phyloP scores from a whole-genome alignment of 2,888 invertebrate genomes.

The Stenolophus ochropezus region DNA sequence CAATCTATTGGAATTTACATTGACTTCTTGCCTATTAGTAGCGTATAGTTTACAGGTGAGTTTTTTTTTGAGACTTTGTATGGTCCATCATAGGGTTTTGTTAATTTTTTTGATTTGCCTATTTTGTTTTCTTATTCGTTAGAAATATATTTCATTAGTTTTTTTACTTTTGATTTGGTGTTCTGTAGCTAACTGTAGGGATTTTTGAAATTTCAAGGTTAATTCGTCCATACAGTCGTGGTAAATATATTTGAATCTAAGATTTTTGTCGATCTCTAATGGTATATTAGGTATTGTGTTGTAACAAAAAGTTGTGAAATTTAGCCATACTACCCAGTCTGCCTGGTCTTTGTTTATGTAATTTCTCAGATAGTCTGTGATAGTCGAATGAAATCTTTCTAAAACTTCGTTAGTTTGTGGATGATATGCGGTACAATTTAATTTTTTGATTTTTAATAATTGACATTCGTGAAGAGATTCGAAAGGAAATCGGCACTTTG shows the following conservation, averaged over 20 bases:
- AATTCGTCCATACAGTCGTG: not conserved
- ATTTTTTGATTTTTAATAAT: no score
- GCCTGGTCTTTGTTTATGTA: no score
- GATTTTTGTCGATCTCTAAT: no score
- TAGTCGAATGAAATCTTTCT: not conserved
- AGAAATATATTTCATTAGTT: not conserved
- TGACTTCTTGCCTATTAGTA: constrained; percentile 57
- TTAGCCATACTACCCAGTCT: no score
- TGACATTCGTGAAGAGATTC: constrained; percentile 52
- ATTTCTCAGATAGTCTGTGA: no score
- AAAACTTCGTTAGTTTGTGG: no score
- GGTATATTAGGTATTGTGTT: no score
- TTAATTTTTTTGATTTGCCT: constrained; percentile 55
- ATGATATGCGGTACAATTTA: no score
- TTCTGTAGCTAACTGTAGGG: not conserved
- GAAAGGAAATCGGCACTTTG: constrained; percentile 26
- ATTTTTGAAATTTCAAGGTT: not conserved
- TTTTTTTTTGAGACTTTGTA: no score
- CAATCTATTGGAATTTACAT: constrained; percentile 59
- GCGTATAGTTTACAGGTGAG: no score
- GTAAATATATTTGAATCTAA: not conserved
- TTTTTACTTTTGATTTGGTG: not conserved
- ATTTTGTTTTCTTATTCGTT: constrained; percentile 60
- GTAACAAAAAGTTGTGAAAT: no score
- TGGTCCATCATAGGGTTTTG: no score